Base-by-base conservation (phyloP, 2,797 vertebrate genomes). In the Hippopotamyrus pictus region DNA sequence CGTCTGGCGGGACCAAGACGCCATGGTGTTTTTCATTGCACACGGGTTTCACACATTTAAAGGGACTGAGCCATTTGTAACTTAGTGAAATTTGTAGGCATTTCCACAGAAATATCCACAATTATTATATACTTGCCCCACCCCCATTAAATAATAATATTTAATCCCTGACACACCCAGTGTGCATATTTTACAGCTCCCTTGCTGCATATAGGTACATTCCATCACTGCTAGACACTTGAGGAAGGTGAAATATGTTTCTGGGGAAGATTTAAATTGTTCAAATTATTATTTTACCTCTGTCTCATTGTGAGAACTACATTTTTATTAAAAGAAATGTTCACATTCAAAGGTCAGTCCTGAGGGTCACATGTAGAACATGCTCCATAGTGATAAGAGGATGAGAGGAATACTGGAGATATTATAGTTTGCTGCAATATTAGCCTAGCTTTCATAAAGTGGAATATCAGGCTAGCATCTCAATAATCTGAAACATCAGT, bases 51-150 rank as follows among this genome's bases (percentile, higher is more conserved):
- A 65, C 62, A 29, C 62, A 11, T 12, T 65, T 65, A 65, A 3
- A 65, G 25, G 62, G 11, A 29, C 69, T 33, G 69, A 33, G 17
- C 41, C 73, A 9, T 65, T 65, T 65, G 9, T 65, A 29, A 25
- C 9, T 25, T 25, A 65, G 1, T 29, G 22, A 65, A 29, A 65
- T 79, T 17, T 9, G 7, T 41, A 79, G 37, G 1, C 14, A 44
- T 79, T 79, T 79, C 33, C 65, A 90, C 93, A 93, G 93, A 95
- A 95, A 95, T 90, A 92, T 93, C 92, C 89, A 93, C 93, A 51
- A 33, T 33, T 53, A 25, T 25, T 50, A 51, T 85, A 53, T 17
- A 41, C 5, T 53, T 25, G 46, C 6, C 79, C 46, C 44, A 1
- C 82, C 82, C 41, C 46, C 82, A 44, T 54, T 89, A 62, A 88